Evolutionary conservation across 2,797 vertebrate species (phyloP), one percentile per base, ranked within the genome.

Genomic region (Adelosebastes latens): DNA sequence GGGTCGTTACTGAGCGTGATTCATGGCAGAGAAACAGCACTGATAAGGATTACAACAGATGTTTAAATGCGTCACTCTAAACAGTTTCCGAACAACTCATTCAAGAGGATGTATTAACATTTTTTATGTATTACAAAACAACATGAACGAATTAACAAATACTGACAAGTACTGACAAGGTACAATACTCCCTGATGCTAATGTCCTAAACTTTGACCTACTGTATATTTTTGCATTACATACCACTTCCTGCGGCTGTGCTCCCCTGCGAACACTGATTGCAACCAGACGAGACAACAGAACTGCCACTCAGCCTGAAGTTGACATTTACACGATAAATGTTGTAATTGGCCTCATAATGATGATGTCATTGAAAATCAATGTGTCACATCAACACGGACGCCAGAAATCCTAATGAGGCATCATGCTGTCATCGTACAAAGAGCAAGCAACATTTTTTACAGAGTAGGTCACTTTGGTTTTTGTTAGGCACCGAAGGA

Each of bases 371-470:
- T 52, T 72, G 81, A 76, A 76, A 77, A 92, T 80, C 73, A 79
- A 90, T 56, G 71, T 91, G 90, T 91, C 86, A 81, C 71, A 85
- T 80, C 62, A 80, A 78, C 72, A 82, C 24, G 22, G 9, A 73
- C n/a, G 78, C 78, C 88, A 86, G 67, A 75, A 83, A 82, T 82
- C 72, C 72, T 83, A 92, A 90, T 85, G 82, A 93, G 82, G 79
- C 84, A 77, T 90, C 82, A 78, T 72, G 85, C 78, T 89, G 88
- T 90, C 82, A 86, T 82, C 78, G 73, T 11, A 34, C 61, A 82
- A 87, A 87, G 76, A 74, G 34, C 67, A 74, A 77, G 74, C 61
- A 81, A 58, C 90, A 87, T 93, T 89, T 94, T 91, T 91, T 77
- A 82, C 49, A 76, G 69, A 62, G 85, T 62, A 93, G 73, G 84